phyloP scores from a whole-genome alignment of 2,797 vertebrate species.

The Phoeniculus purpureus region DNA sequence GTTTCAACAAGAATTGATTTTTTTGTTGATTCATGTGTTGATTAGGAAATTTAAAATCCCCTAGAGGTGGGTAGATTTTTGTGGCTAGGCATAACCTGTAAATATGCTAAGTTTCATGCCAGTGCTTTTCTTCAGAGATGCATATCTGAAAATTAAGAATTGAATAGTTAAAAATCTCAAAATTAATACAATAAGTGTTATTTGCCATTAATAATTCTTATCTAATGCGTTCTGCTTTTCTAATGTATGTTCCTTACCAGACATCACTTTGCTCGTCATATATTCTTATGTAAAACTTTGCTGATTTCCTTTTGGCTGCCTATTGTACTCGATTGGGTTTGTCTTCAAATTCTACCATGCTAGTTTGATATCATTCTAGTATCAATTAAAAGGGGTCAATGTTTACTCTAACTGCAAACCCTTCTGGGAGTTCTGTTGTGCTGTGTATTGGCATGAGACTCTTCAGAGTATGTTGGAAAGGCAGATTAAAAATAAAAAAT shows the following conservation, averaged over 20 bases:
- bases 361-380: background rate
- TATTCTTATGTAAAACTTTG: background rate
- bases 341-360: slow-evolving; percentile 5
- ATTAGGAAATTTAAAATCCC: background rate
- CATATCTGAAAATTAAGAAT: slow-evolving; percentile 51
- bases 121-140: background rate
- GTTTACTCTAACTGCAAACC: slow-evolving; percentile 1
- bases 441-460: background rate
- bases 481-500: background rate
- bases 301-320: background rate
- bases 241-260: slow-evolving; percentile 39
- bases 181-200: background rate
- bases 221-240: slow-evolving; percentile 55
- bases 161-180: background rate
- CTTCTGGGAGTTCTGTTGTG: background rate
- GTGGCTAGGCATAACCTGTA: background rate
- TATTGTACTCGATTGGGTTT: background rate
- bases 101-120: background rate
- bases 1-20: slow-evolving; percentile 19
- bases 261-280: background rate
- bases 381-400: background rate
- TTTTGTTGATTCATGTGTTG: background rate
- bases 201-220: background rate
- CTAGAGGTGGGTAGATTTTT: background rate
- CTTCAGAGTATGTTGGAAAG: slow-evolving; percentile 53